A percentile compares a stretch with the other conserved stretches of the same genome.
phyloP scores from a whole-genome alignment of 2,888 invertebrate genomes.

The Oscheius sp. region DNA sequence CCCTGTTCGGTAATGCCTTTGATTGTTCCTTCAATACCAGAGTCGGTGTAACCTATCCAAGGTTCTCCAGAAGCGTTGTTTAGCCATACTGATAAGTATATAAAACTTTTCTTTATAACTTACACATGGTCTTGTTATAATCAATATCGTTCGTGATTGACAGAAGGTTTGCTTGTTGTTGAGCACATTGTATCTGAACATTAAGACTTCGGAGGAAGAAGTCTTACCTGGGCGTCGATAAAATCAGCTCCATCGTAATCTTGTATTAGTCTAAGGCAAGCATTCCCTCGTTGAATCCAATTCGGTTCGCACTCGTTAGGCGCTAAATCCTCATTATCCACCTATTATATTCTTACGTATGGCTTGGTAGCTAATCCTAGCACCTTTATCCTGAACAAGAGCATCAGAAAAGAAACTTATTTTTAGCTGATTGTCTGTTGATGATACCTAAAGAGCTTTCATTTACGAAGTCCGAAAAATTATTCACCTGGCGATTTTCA shows the following conservation, averaged over 20 bases:
- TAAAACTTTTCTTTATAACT: background rate
- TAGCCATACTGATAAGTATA: background rate
- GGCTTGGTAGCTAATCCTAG: constrained; percentile 31
- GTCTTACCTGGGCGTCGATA: constrained; percentile 22
- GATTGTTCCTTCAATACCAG: constrained; percentile 37
- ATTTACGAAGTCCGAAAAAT: background rate
- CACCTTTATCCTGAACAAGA: constrained; percentile 32
- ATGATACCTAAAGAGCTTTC: constrained; percentile 29
- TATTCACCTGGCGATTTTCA: constrained; percentile 12
- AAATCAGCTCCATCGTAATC: constrained; percentile 10
- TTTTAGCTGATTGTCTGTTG: constrained; percentile 19
- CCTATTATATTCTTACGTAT: constrained; percentile 23
- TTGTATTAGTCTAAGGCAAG: constrained; percentile 10
- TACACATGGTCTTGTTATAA: constrained; percentile 19
- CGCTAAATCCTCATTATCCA: background rate
- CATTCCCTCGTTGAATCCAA: constrained; percentile 1
- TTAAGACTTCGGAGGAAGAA: background rate
- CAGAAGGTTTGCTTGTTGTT: constrained; percentile 26
- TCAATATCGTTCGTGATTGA: constrained; percentile 10
- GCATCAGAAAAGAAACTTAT: constrained; percentile 36
- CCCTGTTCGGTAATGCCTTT: constrained; percentile 7
- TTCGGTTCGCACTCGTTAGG: constrained; percentile 26
- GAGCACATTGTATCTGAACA: constrained; percentile 22
- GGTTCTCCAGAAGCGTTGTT: constrained; percentile 20
- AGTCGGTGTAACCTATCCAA: constrained; percentile 50